phyloP scores from a whole-genome alignment of 2,113 vertebrate species.

The Plestiodon gilberti region DNA sequence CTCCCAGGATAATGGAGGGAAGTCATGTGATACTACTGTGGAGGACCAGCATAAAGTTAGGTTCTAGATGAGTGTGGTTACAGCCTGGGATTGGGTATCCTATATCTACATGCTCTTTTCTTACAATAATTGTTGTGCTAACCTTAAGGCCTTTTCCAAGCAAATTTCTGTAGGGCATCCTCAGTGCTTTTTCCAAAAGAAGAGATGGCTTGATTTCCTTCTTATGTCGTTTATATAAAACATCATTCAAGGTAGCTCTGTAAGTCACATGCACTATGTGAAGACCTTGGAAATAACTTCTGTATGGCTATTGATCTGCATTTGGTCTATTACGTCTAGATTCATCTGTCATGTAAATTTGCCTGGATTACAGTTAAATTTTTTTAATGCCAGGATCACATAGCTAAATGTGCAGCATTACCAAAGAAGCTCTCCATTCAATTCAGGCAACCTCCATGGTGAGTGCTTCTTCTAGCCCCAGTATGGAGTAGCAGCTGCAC shows the following conservation, averaged over 20 bases:
- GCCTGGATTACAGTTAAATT: not conserved
- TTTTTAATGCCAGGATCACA: not conserved
- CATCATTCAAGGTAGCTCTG: not conserved
- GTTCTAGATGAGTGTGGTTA: not conserved
- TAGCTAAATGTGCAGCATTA: not conserved
- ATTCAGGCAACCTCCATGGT: not conserved
- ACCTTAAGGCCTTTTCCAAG: not conserved
- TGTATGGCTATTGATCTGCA: not conserved
- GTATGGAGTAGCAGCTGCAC: too few relatives aligned
- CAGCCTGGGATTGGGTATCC: not conserved
- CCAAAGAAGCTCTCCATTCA: not conserved
- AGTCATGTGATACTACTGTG: too few relatives aligned
- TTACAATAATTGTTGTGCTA: not conserved
- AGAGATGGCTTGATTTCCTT: slow-evolving; percentile 30
- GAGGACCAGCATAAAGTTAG: not conserved
- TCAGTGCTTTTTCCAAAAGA: not conserved
- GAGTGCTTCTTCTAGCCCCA: not conserved
- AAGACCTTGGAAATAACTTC: not conserved
- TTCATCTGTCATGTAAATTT: not conserved
- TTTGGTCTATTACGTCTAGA: not conserved
- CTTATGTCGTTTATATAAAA: rapidly evolving
- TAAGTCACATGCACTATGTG: not conserved
- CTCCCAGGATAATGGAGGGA: too few relatives aligned
- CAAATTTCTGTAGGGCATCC: not conserved
- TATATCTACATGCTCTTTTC: not conserved